phyloP scores from a whole-genome alignment of 2,888 invertebrate genomes.

The Melinopterus prodromus region DNA sequence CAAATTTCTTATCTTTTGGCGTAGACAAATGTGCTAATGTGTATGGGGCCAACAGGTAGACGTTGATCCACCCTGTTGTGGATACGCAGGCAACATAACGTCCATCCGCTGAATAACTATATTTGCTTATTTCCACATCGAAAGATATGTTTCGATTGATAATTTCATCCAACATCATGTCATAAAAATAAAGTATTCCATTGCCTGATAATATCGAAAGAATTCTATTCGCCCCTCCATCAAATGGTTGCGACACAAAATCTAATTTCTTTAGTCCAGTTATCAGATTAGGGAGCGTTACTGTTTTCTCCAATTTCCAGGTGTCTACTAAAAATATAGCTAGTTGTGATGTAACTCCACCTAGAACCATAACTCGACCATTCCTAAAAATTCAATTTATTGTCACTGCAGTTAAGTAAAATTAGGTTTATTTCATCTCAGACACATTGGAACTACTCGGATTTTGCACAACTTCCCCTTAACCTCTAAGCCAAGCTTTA shows the following conservation, averaged over 20 bases:
- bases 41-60: conserved; percentile 55
- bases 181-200: conserved; percentile 64
- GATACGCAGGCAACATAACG: conserved; percentile 68
- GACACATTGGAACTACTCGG: too few species aligned
- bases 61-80: conserved; percentile 67
- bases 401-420: not conserved
- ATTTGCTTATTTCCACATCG: conserved; percentile 63
- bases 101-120: conserved; percentile 65
- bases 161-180: conserved; percentile 63
- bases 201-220: conserved; percentile 67
- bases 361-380: conserved; percentile 71
- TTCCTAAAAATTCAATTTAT: conserved; percentile 59
- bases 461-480: too few species aligned
- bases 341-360: conserved; percentile 64
- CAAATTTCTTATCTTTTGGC: conserved; percentile 34
- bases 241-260: conserved; percentile 69
- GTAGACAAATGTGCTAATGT: not conserved
- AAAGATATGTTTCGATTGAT: conserved; percentile 60
- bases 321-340: conserved; percentile 68
- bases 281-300: conserved; percentile 65
- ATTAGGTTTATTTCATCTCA: conserved; percentile 14
- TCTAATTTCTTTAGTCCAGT: conserved; percentile 65
- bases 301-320: conserved; percentile 67
- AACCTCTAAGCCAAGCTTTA: too few species aligned
- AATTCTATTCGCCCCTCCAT: conserved; percentile 71